Evolutionary conservation across 2,888 invertebrate species (phyloP).

Genomic region (Stenichneumon culpator): DNA sequence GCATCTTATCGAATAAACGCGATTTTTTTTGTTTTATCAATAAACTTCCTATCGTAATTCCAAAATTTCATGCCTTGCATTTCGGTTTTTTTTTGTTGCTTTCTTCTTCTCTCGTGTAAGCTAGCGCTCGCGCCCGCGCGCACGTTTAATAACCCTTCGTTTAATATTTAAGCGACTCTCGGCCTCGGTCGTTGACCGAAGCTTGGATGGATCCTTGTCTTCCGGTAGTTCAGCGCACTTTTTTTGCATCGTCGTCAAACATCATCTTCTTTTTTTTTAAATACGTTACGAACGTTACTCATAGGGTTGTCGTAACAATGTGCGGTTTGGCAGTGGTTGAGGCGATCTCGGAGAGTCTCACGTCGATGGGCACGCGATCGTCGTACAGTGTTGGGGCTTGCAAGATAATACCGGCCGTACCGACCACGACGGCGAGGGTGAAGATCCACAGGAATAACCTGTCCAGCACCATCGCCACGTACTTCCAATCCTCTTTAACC

Average conservation of each 20-base stretch:
- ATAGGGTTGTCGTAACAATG: constrained; percentile 85
- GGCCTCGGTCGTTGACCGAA: constrained; percentile 51
- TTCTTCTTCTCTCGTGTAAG: constrained; percentile 37
- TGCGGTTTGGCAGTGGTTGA: constrained; percentile 95
- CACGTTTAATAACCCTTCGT: constrained; percentile 50
- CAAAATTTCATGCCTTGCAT: constrained; percentile 40
- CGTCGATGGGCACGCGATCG: constrained; percentile 94
- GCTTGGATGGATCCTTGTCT: constrained; percentile 62
- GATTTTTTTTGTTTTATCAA: constrained; percentile 38
- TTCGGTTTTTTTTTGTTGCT: not conserved
- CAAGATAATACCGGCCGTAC: constrained; percentile 96
- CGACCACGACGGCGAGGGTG: constrained; percentile 97
- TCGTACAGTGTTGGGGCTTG: constrained; percentile 98
- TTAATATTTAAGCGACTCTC: constrained; percentile 53
- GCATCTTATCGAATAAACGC: constrained; percentile 44
- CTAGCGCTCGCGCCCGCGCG: constrained; percentile 66
- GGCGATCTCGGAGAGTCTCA: constrained; percentile 95
- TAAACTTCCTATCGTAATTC: constrained; percentile 44
- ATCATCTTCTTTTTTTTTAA: constrained; percentile 35
- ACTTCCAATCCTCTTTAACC: constrained; percentile 99
- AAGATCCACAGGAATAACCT: constrained; percentile 99
- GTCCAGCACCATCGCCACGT: constrained; percentile 99
- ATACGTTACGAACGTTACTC: constrained; percentile 74
- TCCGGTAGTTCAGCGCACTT: constrained; percentile 56
- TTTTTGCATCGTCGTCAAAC: constrained; percentile 55